phyloP scores from a whole-genome alignment of 2,113 vertebrate genomes.

The Neotoma lepida region DNA sequence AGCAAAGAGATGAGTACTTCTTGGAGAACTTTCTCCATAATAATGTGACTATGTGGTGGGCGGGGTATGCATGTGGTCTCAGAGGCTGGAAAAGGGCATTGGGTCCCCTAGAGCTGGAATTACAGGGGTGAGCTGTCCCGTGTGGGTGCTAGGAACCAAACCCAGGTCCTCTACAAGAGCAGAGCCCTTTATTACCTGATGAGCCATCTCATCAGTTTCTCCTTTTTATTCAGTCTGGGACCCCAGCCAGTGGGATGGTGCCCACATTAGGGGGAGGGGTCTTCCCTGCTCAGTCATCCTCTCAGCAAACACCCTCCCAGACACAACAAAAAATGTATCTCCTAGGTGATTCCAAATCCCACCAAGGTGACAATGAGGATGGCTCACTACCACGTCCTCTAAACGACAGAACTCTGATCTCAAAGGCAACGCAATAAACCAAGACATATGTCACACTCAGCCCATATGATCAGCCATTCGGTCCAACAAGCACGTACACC shows the following conservation, averaged over 20 bases:
- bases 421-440: slow-evolving; percentile 5
- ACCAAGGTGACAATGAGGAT: not conserved
- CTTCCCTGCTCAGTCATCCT: not conserved
- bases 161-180: not conserved
- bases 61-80: not conserved
- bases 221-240: not conserved
- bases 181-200: too few relatives aligned
- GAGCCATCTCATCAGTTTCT: not conserved
- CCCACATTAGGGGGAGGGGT: not conserved
- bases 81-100: not conserved
- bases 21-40: too few relatives aligned
- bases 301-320: not conserved
- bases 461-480: not conserved
- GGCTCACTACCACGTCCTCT: not conserved
- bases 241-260: not conserved
- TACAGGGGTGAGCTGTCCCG: not conserved
- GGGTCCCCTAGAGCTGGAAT: not conserved
- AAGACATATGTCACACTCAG: not conserved
- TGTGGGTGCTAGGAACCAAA: not conserved
- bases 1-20: not conserved
- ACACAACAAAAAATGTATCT: not conserved
- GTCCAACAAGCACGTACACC: not conserved
- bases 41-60: not conserved
- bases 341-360: not conserved
- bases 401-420: not conserved